Evolutionary conservation across 2,888 invertebrate genomes (phyloP).

Genomic region (Melieria omissa): DNA sequence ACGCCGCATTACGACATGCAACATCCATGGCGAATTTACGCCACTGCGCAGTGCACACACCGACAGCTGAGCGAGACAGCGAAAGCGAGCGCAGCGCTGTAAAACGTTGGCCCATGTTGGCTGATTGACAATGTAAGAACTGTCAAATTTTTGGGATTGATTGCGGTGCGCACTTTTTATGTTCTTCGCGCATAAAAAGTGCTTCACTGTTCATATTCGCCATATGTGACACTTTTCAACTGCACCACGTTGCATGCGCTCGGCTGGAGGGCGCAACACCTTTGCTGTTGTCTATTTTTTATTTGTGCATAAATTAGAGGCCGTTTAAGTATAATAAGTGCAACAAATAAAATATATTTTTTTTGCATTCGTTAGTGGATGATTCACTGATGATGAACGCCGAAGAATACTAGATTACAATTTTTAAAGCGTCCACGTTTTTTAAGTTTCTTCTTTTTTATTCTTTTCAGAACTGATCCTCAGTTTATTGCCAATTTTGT

Average conservation of each 20-base stretch:
- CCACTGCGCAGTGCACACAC: constrained; percentile 1
- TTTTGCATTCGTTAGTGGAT: too few relatives aligned
- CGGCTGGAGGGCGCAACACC: neutral
- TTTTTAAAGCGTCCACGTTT: too few relatives aligned
- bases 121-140: constrained; percentile 22
- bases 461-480: too few relatives aligned
- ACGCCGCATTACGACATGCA: constrained; percentile 29
- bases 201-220: constrained; percentile 5
- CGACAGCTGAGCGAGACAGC: constrained; percentile 14
- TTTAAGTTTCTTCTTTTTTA: too few relatives aligned
- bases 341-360: too few relatives aligned
- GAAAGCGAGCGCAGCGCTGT: constrained; percentile 2
- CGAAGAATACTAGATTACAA: too few relatives aligned
- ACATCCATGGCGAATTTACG: constrained; percentile 17
- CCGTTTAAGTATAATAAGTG: neutral
- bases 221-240: constrained; percentile 26
- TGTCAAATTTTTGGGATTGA: constrained; percentile 41
- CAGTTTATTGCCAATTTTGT: too few relatives aligned
- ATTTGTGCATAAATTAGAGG: constrained; percentile 29
- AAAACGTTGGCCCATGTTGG: constrained; percentile 1
- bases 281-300: constrained; percentile 8
- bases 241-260: constrained; percentile 20
- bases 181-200: neutral
- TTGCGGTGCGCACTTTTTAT: constrained; percentile 28
- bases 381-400: too few relatives aligned